phyloP scores from a whole-genome alignment of 2,888 invertebrate genomes.

The Erpobdella octoculata region DNA sequence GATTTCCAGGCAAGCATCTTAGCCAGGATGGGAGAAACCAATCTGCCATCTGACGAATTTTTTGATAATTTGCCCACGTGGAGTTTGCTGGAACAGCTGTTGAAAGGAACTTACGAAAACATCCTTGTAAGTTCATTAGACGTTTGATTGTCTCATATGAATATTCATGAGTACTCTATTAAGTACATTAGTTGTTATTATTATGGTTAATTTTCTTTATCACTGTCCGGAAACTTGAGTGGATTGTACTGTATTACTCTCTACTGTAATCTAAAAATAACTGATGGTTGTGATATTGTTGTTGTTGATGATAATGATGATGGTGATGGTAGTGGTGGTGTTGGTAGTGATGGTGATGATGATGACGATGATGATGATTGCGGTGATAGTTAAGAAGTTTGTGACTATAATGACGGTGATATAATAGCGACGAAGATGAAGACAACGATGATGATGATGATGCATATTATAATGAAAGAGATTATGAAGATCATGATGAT shows the following conservation, averaged over 20 bases:
- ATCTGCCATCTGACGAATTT: constrained; percentile 26
- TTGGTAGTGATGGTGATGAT: background rate
- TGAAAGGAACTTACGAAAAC: constrained; percentile 26
- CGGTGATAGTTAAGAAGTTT: too few species aligned
- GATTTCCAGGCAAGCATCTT: background rate
- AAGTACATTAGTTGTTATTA: too few species aligned
- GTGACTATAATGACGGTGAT: too few species aligned
- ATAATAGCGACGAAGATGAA: background rate
- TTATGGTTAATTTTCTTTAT: too few species aligned
- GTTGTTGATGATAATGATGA: too few species aligned
- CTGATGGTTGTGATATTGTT: too few species aligned
- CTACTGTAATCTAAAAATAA: too few species aligned
- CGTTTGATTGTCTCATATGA: background rate
- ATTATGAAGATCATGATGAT: background rate
- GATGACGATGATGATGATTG: background rate
- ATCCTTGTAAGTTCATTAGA: background rate
- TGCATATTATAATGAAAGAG: background rate
- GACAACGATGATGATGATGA: background rate
- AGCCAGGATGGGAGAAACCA: constrained; percentile 11
- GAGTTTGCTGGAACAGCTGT: constrained; percentile 19
- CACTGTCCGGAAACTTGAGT: too few species aligned
- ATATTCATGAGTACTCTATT: too few species aligned
- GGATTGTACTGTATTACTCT: too few species aligned
- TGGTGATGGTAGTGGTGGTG: too few species aligned
- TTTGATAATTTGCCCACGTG: constrained; percentile 29